Percentiles rank a stretch among this genome's conserved stretches.
Conservation (phyloP, 2,113 vertebrate species). For the Pedionomus torquatus region DNA sequence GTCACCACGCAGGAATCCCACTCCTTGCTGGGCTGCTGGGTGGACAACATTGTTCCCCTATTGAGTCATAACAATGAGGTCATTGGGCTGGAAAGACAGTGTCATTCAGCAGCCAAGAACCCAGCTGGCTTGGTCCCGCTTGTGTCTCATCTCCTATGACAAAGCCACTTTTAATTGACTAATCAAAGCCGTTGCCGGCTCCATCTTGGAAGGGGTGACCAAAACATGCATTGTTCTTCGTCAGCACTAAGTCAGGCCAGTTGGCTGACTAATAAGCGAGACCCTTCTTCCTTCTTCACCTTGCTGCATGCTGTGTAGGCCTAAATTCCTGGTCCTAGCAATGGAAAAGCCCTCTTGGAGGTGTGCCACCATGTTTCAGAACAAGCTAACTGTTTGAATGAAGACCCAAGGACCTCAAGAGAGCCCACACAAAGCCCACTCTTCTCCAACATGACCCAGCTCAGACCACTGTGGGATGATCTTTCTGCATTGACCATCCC, state of each 20-base stretch:
- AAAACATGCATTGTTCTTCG: neutral
- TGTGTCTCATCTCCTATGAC: slow-evolving; percentile 58
- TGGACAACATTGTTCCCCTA: slow-evolving; percentile 60
- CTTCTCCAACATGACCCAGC: neutral
- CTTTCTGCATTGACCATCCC: neutral
- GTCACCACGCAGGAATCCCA: neutral
- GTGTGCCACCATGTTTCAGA: neutral
- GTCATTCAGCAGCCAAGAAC: slow-evolving; percentile 64
- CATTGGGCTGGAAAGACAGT: slow-evolving; percentile 55
- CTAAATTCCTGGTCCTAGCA: neutral
- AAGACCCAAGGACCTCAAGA: neutral
- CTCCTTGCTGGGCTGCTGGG: slow-evolving; percentile 59
- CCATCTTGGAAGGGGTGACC: slow-evolving; percentile 20
- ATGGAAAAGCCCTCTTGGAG: neutral
- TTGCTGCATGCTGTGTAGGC: neutral
- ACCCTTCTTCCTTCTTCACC: neutral
- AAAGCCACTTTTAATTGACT: slow-evolving; percentile 56
- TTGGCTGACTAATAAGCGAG: neutral
- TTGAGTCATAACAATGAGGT: slow-evolving; percentile 65
- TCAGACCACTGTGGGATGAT: neutral
- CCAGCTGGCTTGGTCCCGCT: slow-evolving; percentile 43
- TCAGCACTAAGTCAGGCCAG: neutral
- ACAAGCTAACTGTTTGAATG: neutral
- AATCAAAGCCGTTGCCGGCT: slow-evolving; percentile 35
- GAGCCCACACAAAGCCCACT: neutral